A percentile compares a stretch with the other conserved stretches of the same genome.
Conservation (phyloP, 2,797 vertebrate genomes). For the Pteronotus mesoamericanus region DNA sequence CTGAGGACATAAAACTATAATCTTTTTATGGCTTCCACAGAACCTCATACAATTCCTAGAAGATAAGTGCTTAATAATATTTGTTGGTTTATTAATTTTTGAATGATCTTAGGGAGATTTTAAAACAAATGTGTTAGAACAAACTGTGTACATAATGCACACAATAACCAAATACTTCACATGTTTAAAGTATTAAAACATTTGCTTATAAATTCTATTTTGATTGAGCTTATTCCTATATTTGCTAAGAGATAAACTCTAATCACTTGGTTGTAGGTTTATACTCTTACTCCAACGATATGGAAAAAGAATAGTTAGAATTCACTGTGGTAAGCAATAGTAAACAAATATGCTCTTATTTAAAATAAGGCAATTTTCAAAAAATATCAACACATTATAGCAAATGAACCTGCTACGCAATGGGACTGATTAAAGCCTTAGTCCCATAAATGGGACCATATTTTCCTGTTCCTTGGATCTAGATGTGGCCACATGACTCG, state of each 20-base stretch:
- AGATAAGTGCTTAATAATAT: not conserved
- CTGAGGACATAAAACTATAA: not conserved
- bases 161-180: not conserved
- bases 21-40: not conserved
- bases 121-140: not conserved
- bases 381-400: not conserved
- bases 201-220: slow-evolving; percentile 16
- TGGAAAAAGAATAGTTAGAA: not conserved
- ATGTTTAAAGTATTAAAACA: slow-evolving; percentile 7
- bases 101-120: not conserved
- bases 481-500: not conserved
- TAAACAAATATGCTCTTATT: not conserved
- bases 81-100: not conserved
- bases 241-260: not conserved
- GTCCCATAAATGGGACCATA: no score
- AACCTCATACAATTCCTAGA: not conserved
- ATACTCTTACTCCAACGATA: not conserved
- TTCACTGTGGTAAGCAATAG: not conserved
- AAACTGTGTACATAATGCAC: not conserved
- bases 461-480: not conserved
- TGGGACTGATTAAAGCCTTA: not conserved
- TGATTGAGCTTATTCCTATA: not conserved
- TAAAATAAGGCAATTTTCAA: not conserved
- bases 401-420: not conserved
- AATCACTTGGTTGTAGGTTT: not conserved